Conservation (phyloP, 2,888 invertebrate species). For the Caenorhabditis virilis region DNA sequence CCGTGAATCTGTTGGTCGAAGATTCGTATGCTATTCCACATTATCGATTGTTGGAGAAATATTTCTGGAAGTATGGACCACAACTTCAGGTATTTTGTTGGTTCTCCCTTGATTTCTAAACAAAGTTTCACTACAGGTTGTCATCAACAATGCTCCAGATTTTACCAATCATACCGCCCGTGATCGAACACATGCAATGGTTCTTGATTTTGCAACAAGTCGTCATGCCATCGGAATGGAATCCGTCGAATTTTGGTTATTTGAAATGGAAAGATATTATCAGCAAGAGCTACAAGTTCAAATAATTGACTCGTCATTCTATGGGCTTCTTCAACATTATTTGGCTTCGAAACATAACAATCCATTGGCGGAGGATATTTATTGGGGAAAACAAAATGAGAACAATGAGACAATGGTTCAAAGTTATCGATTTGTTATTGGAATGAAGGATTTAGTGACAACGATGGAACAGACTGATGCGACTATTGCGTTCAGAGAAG, state of each 20-base stretch:
- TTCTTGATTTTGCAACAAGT: slow-evolving; percentile 65
- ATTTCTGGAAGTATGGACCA: slow-evolving; percentile 68
- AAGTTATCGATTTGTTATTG: slow-evolving; percentile 60
- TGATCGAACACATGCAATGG: slow-evolving; percentile 54
- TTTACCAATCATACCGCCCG: slow-evolving; percentile 53
- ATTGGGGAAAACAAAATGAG: slow-evolving; percentile 51
- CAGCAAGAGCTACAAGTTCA: slow-evolving; percentile 50
- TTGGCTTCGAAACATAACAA: slow-evolving; percentile 57
- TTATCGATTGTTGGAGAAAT: slow-evolving; percentile 58
- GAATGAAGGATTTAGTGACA: slow-evolving; percentile 63
- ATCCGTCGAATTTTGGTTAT: slow-evolving; percentile 67
- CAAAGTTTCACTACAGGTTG: too few species aligned
- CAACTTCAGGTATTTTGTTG: too few species aligned
- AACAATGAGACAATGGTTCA: slow-evolving; percentile 36
- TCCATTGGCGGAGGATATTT: slow-evolving; percentile 61
- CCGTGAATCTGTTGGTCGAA: slow-evolving; percentile 64
- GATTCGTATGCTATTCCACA: slow-evolving; percentile 68
- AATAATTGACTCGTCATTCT: slow-evolving; percentile 57
- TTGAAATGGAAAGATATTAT: slow-evolving; percentile 66
- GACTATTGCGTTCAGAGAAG: slow-evolving; percentile 58
- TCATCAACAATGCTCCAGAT: slow-evolving; percentile 67
- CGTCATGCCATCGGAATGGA: slow-evolving; percentile 66
- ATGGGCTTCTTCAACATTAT: slow-evolving; percentile 61
- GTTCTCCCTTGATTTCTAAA: too few species aligned
- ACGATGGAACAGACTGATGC: slow-evolving; percentile 65